These are phyloP conservation scores for Exephanes ischioxanthus DNA, from an alignment of 2,888 invertebrate genomes.

Conservation along the genomic window DNA sequence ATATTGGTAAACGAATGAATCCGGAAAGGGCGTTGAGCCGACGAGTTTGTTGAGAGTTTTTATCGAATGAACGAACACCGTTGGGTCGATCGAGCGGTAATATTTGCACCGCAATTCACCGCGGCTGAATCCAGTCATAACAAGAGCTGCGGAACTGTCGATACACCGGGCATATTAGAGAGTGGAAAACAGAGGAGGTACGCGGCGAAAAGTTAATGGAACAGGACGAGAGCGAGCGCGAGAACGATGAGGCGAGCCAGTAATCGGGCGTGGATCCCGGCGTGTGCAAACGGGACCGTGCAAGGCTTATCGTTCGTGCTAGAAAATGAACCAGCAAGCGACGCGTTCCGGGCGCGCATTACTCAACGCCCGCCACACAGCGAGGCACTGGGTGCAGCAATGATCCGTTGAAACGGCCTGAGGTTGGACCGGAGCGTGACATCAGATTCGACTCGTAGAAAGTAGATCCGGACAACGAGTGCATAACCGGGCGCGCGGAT, in stretches of 20 bases:
- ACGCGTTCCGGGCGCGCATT: neutral
- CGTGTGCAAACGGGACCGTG: conserved; percentile 9
- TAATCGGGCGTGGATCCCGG: neutral
- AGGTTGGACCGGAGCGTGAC: neutral
- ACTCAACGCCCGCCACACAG: neutral
- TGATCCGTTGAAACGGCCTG: neutral
- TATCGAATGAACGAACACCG: neutral
- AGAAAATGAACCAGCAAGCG: conserved; percentile 10
- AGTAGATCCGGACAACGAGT: neutral
- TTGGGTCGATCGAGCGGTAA: neutral
- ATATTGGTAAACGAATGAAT: neutral
- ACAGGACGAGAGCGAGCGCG: conserved; percentile 12
- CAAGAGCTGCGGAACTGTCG: conserved; percentile 1
- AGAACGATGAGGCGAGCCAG: conserved; percentile 1
- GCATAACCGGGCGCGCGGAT: neutral
- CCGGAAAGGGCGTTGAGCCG: neutral
- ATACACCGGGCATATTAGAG: conserved; percentile 12
- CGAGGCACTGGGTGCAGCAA: neutral
- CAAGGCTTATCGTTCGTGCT: neutral
- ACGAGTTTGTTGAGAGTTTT: neutral
- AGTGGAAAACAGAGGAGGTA: conserved; percentile 26
- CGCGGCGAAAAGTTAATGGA: conserved; percentile 8
- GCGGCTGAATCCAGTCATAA: neutral
- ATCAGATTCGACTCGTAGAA: conserved; percentile 2
- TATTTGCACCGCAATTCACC: neutral